Conservation (phyloP, 2,888 invertebrate genomes). For the Eupsilia transversa region DNA sequence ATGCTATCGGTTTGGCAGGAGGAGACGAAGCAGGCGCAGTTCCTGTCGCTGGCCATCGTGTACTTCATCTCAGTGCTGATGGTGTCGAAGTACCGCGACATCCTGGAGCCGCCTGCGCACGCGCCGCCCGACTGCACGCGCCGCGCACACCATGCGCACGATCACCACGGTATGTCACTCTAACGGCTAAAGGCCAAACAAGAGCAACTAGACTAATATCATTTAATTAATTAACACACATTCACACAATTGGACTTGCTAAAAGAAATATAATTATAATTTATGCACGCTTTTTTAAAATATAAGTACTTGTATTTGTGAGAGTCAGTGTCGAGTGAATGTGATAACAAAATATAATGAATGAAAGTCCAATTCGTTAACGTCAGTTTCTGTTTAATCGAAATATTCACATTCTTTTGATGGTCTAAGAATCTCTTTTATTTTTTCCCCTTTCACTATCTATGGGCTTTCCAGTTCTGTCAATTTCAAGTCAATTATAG, state of each 20-base stretch:
- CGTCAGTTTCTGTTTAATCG: not conserved
- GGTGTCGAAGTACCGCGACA: constrained; percentile 99
- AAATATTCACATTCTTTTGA: not conserved
- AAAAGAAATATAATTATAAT: constrained; percentile 45
- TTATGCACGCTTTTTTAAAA: constrained; percentile 64
- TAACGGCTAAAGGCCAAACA: not conserved
- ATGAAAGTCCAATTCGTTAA: constrained; percentile 7
- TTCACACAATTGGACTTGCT: constrained; percentile 36
- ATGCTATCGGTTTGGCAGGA: constrained; percentile 92
- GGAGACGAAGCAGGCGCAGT: constrained; percentile 99
- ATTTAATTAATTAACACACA: constrained; percentile 27
- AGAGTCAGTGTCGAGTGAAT: not conserved
- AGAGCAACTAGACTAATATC: not conserved
- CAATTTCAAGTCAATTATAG: not conserved
- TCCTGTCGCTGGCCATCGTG: constrained; percentile 99
- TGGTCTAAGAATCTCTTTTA: not conserved
- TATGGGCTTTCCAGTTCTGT: constrained; percentile 10
- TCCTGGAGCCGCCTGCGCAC: constrained; percentile 97
- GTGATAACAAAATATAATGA: not conserved
- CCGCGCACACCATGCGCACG: constrained; percentile 83
- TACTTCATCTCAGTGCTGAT: constrained; percentile 99
- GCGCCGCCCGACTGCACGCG: constrained; percentile 86
- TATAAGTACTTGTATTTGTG: constrained; percentile 36
- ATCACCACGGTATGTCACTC: constrained; percentile 83
- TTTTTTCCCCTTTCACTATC: not conserved